Percentiles rank a stretch among this genome's conserved stretches.
Evolutionary conservation across 2,113 vertebrate genomes (phyloP).

Genomic region (Orientallactaga bullata): DNA sequence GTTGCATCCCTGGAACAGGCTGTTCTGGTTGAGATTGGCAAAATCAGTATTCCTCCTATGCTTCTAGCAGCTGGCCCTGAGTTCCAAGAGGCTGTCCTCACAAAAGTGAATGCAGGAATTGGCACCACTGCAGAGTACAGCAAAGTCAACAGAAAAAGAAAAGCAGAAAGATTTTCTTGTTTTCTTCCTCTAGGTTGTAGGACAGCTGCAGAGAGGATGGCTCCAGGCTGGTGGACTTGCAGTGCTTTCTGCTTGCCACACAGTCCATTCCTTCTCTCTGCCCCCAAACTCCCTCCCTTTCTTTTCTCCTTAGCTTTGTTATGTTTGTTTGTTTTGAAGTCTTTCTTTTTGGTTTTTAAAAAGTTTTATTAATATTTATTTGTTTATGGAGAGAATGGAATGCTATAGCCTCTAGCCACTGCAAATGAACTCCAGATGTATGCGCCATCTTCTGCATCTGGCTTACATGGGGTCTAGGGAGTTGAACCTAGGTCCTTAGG

Average conservation of each 20-base stretch:
- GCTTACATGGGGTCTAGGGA: too few relatives aligned
- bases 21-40: background rate
- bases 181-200: background rate
- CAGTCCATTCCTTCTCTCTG: background rate
- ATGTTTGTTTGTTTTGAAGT: background rate
- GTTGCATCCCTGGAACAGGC: background rate
- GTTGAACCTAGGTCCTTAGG: too few relatives aligned
- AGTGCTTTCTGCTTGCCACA: too few relatives aligned
- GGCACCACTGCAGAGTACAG: accelerated
- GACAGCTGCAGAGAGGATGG: background rate
- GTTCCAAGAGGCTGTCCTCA: background rate
- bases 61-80: background rate
- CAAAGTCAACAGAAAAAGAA: too few relatives aligned
- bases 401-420: too few relatives aligned
- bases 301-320: background rate
- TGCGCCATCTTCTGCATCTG: too few relatives aligned
- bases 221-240: background rate
- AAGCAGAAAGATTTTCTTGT: background rate
- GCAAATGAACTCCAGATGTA: too few relatives aligned
- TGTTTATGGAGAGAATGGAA: too few relatives aligned
- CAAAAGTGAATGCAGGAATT: background rate
- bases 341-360: background rate
- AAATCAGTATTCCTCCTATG: background rate
- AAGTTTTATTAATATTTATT: too few relatives aligned
- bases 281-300: background rate